Evolutionary conservation across 2,888 invertebrate species (phyloP).

Genomic region (Perizoma affinitatum): DNA sequence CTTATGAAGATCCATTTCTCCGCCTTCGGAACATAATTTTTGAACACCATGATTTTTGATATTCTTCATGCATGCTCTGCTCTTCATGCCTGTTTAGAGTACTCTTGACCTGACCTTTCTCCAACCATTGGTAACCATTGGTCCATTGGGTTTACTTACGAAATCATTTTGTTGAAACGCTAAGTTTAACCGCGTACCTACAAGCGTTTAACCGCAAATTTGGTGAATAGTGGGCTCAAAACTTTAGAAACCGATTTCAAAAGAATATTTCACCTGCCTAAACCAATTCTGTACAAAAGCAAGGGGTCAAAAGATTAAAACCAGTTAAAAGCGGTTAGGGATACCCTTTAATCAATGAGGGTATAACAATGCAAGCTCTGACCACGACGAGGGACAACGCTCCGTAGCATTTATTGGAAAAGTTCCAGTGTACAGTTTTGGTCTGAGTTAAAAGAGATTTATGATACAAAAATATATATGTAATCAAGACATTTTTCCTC

Average conservation of each 20-base stretch:
- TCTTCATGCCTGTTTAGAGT: no score
- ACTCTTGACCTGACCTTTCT: no score
- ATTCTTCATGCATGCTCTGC: no score
- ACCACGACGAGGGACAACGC: constrained; percentile 58
- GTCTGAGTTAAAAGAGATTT: constrained; percentile 42
- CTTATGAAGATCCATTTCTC: no score
- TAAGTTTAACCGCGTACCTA: no score
- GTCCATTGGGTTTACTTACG: no score
- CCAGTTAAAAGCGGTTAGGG: constrained; percentile 45
- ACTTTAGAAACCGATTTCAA: constrained; percentile 38
- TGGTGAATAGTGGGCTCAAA: constrained; percentile 5
- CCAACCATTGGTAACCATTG: no score
- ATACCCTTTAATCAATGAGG: constrained; percentile 60
- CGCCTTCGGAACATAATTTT: no score
- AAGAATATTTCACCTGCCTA: constrained; percentile 44
- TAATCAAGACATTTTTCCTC: no score
- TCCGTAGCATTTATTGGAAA: constrained; percentile 80
- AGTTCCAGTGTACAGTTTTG: constrained; percentile 60
- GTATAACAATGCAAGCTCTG: constrained; percentile 66
- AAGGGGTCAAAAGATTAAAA: constrained; percentile 62
- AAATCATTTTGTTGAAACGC: no score
- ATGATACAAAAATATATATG: no score
- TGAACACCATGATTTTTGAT: no score
- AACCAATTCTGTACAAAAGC: constrained; percentile 46
- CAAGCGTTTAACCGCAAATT: background rate